Evolutionary conservation across 1,140 invertebrate species (phyloP).

Genomic region (Drosophila hydei): DNA sequence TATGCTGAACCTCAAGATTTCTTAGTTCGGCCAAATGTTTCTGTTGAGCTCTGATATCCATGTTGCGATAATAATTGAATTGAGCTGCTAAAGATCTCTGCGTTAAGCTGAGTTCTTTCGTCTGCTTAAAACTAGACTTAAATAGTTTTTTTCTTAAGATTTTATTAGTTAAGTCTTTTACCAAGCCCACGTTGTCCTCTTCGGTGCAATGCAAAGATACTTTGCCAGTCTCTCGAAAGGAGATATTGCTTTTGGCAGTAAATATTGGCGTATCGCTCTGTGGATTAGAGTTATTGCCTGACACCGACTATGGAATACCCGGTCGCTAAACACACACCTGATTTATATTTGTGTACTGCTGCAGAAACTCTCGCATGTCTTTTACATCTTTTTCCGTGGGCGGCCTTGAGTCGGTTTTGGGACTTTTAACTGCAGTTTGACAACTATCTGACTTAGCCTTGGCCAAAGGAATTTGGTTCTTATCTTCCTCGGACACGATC

Average conservation of each 20-base stretch:
- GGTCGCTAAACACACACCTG: neutral
- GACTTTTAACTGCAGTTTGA: too few species aligned
- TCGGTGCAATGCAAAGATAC: neutral
- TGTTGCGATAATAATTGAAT: constrained; percentile 19
- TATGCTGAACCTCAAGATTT: constrained; percentile 18
- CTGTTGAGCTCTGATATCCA: constrained; percentile 13
- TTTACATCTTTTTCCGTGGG: neutral
- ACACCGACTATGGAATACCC: neutral
- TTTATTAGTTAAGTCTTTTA: neutral
- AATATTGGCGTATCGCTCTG: neutral
- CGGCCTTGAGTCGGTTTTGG: neutral
- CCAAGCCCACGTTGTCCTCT: neutral
- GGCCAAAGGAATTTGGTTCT: neutral
- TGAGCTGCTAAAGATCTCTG: neutral
- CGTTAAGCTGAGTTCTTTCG: neutral
- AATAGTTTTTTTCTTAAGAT: too few species aligned
- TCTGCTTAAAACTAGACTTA: neutral
- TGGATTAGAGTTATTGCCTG: neutral
- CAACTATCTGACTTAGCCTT: neutral
- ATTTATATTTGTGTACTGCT: neutral
- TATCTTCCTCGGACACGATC: neutral
- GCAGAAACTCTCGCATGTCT: neutral
- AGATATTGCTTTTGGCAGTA: too few species aligned
- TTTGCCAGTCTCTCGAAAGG: too few species aligned
- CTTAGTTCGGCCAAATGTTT: constrained; percentile 31